Conservation (phyloP, 1,140 invertebrate genomes). For the Drosophila lowei region DNA sequence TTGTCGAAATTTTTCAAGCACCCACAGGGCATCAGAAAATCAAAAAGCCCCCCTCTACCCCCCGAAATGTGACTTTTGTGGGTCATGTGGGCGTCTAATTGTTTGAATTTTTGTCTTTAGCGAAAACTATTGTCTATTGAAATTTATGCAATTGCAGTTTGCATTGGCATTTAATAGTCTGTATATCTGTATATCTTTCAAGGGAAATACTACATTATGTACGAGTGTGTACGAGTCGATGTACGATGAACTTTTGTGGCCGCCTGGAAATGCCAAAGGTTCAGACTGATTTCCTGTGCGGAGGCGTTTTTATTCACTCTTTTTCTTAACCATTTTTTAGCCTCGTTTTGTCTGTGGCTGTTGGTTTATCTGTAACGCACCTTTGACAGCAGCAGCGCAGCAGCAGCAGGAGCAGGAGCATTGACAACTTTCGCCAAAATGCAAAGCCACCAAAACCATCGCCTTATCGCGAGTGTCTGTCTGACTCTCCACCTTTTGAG, state of each 20-base stretch:
- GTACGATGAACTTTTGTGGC: slow-evolving; percentile 37
- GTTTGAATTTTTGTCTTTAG: slow-evolving; percentile 55
- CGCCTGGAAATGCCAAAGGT: slow-evolving; percentile 36
- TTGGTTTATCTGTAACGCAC: slow-evolving; percentile 48
- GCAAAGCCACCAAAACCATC: slow-evolving; percentile 27
- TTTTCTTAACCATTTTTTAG: background rate
- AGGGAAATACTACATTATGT: slow-evolving; percentile 26
- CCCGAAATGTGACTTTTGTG: slow-evolving; percentile 42
- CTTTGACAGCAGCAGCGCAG: slow-evolving; percentile 30
- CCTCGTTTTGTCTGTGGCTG: background rate
- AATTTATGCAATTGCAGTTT: slow-evolving; percentile 60
- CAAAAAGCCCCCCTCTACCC: background rate
- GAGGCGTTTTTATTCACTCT: slow-evolving; percentile 11
- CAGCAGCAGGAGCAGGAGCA: background rate
- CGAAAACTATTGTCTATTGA: slow-evolving; percentile 41
- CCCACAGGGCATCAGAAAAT: slow-evolving; percentile 51
- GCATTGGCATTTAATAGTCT: slow-evolving; percentile 59
- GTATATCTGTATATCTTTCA: slow-evolving; percentile 45
- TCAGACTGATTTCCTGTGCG: slow-evolving; percentile 33
- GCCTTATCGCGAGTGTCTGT: slow-evolving; percentile 58
- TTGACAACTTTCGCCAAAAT: slow-evolving; percentile 60
- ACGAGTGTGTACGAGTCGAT: background rate
- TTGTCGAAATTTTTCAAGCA: slow-evolving; percentile 56
- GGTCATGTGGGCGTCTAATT: slow-evolving; percentile 74
- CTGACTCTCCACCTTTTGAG: slow-evolving; percentile 48